Evolutionary conservation across 2,113 vertebrate species (phyloP), one percentile per base, ranked within the genome.

Genomic region (Emydura subglobosa): DNA sequence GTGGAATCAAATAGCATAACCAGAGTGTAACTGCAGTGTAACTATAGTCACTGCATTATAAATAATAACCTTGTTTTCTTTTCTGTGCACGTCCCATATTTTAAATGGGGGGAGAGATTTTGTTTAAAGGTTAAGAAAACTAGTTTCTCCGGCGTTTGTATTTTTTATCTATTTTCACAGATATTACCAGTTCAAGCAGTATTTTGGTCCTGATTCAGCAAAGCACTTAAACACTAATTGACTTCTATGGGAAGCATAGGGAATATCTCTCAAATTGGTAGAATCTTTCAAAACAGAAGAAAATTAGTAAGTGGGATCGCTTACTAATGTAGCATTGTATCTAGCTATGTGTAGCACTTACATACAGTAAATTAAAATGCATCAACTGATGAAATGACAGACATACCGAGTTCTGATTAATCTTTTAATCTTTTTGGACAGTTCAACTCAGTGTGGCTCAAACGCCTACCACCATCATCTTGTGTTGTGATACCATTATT

Each of bases 31-130:
- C 90, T 96, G 93, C 90, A 92, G 80, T 3, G 1, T 86, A 91
- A 83, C 93, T 86, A 2, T 17, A 93, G 87, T 92, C 49, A 84
- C 72, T 87, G 10, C 83, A 53, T 93, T 94, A 87, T 2, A 94
- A 94, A 93, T 94, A 88, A 91, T 83, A 85, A 81, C 42, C n/a
- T 55, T 93, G 86, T 74, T 90, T 88, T 27, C 68, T 92, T 94
- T 95, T 86, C 29, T 94, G 93, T 91, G 11, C 55, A 57, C 49
- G 68, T 11, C 34, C 61, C 72, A 19, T 31, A 27, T 82, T 86
- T 93, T 92, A 93, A 91, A 59, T 84, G 3, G 5, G 12, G 22
- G 68, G 68, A 86, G 85, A 90, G 82, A 61, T 93, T 96, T 90
- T 87, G 55, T 93, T 96, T 50, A 59, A 91, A 72, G 83, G 53